Evolutionary conservation across 2,113 vertebrate genomes (phyloP), one percentile per base, ranked within the genome.

Genomic region (Vidua macroura): DNA sequence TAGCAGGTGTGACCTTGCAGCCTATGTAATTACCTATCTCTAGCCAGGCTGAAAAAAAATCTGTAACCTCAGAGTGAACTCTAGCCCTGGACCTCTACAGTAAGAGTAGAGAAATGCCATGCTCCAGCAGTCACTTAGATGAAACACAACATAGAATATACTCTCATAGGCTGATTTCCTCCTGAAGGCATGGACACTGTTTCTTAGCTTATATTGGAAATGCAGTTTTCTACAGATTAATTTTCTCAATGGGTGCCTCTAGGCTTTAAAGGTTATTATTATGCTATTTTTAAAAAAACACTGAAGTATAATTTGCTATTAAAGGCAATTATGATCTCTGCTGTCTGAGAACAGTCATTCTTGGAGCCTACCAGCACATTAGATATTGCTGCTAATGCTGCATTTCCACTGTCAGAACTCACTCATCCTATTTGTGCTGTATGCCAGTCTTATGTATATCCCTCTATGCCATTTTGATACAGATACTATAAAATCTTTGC

Each of bases 11-110:
- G 77, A 83, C 41, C 39, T 92, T 33, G 49, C 74, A 95, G 58
- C n/a, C 58, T 43, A 6, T 46, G 41, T 66, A 82, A 95, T 95
- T 87, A 53, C 24, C 14, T 15, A 6, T 72, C 22, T 91, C 49
- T 56, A 82, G 63, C 25, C 16, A 79, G 63, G 49, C 77, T 83
- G 88, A 73, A 87, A 81, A 81, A 86, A 79, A 23, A 11, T 17
- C 30, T 48, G 27, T 91, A 83, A 93, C 81, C 81, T 87, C 24
- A 17, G 46, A 73, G 46, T 93, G 89, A 97, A 92, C 91, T 91
- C 28, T 17, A 66, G 84, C 33, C 69, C 28, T 22, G 51, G 49
- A 83, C 73, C 58, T 81, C 22, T 53, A 8, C 28, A 23, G 5
- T n/a, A 52, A 18, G 44, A 69, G 52, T 3, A 41, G 49, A 85